Base-by-base conservation (phyloP, 2,113 vertebrate species). In the Paraplagusia blochii region DNA sequence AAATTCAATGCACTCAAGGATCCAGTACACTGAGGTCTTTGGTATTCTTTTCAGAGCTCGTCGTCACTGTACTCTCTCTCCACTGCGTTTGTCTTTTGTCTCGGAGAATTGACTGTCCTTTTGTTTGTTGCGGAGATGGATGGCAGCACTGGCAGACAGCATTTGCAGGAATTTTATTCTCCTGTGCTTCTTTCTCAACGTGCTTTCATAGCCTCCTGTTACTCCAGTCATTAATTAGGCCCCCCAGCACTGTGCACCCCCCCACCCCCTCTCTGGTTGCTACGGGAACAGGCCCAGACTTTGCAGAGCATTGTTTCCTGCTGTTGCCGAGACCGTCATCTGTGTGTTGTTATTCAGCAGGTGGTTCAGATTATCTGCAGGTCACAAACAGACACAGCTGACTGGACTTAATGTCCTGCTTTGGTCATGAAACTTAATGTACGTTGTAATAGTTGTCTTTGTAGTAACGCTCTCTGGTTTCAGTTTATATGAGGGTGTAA, bases 151-250 rank as follows among this genome's bases (percentile, higher is more conserved):
- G 77, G 64, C 76, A 74, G 77, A 53, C 77, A 69, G 56, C 51
- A 66, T 64, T 82, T 64, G 65, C 17, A 45, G 66, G 58, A 66
- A 57, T 74, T 80, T 75, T 48, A 78, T 78, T 87, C 80, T 44
- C 29, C 60, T 78, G 55, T 55, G 53, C 69, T 53, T 69, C 80
- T 80, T 77, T 74, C 74, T 84, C 85, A 87, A 88, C 65, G 77
- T 79, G 81, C 81, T 85, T 86, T 88, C 73, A 77, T 80, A 77
- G 78, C 74, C 63, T 68, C 47, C 72, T 13, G 66, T 84, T 85
- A 61, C 77, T 79, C 46, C 66, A 60, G 36, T 72, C 77, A 76
- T 84, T 85, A 89, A 89, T 88, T 86, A 78, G 69, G 73, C 66
- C 59, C 63, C 55, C 64, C 43, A 22, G 56, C 66, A 58, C 72